Evolutionary conservation across 2,888 invertebrate genomes (phyloP), one percentile per base, ranked within the genome.

Genomic region (Steromphala cineraria): DNA sequence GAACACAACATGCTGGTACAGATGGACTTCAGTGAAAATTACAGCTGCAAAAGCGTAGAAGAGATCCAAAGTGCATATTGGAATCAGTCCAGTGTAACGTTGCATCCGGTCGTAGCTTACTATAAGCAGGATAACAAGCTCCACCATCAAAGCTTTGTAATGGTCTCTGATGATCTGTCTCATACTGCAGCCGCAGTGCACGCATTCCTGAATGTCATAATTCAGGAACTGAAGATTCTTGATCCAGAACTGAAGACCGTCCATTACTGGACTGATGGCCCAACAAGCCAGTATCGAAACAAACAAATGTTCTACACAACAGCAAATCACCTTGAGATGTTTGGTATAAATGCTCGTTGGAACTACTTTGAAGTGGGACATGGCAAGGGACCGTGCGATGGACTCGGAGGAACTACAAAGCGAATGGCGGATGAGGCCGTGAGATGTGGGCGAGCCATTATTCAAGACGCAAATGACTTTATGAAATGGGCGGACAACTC

Each of bases 1-100:
- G n/a, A n/a, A n/a, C n/a, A n/a, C n/a, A n/a, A n/a, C n/a, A 55
- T 81, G 0, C 21, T 81, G n/a, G 78, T 85, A 1, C 83, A 85
- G 15, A 81, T 85, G 82, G 84, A 84, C 53, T 85, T 86, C 53
- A 79, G 81, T 2, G 84, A 86, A 80, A 86, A 83, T 31, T 86
- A 83, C 75, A 77, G 19, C 17, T 85, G 83, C 62, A 81, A 80
- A 24, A 13, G 71, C 8, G 53, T 80, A 10, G 77, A 87, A 8
- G 82, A 82, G 46, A 76, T 86, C 2, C 83, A 85, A 75, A 62
- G 79, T 53, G 85, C 85, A 10, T 83, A 86, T 67, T 86, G 79
- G 75, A 80, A 80, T 81, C 74, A 74, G 46, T 80, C 76, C 24
- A 77, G 52, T 52, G 77, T 79, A 8, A 82, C 80, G 1, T 53